Evolutionary conservation across 2,797 vertebrate genomes (phyloP), one percentile per base, ranked within the genome.

Genomic region (Hirundo rustica): DNA sequence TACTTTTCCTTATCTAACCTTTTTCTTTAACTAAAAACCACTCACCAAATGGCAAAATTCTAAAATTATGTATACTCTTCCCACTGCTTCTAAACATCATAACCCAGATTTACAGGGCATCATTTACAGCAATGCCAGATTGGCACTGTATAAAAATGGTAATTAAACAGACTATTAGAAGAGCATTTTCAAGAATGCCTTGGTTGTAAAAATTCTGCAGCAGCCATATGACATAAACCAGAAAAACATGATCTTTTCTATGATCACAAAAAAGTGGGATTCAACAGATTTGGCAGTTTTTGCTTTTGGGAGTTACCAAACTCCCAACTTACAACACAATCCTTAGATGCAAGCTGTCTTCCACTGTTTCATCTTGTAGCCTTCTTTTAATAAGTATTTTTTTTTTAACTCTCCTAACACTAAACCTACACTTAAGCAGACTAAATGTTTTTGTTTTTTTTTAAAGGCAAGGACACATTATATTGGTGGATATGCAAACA

Each of bases 101-200:
- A 25, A 66, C 47, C 66, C 76, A 92, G 77, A 92, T 75, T 89
- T 81, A 93, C 16, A 89, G 47, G 65, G 78, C 78, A 95, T 57
- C 3, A 0, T 58, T 80, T 84, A 68, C 34, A 80, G 89, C 48
- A 82, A 51, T 60, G 77, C 29, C 84, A 94, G 89, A 47, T 36
- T 42, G 61, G 45, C 68, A 79, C 51, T 6, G 38, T 61, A 48
- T 57, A 79, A 32, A 40, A 95, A 54, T 20, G 27, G 25, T 20
- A 86, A 76, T 89, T 68, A 96, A 91, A 38, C 61, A 45, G 83
- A 65, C 71, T 40, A 62, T 54, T 71, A 83, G 53, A 91, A 73
- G 51, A 85, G n/a, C 32, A 88, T 77, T 89, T 74, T 84, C 64
- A 76, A 82, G 70, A 48, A 74, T n/a, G 64, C 13, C 27, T 66